A percentile compares a stretch with the other conserved stretches of the same genome.
Conservation (phyloP, 2,888 invertebrate species). For the Lasioglossum zephyrum region DNA sequence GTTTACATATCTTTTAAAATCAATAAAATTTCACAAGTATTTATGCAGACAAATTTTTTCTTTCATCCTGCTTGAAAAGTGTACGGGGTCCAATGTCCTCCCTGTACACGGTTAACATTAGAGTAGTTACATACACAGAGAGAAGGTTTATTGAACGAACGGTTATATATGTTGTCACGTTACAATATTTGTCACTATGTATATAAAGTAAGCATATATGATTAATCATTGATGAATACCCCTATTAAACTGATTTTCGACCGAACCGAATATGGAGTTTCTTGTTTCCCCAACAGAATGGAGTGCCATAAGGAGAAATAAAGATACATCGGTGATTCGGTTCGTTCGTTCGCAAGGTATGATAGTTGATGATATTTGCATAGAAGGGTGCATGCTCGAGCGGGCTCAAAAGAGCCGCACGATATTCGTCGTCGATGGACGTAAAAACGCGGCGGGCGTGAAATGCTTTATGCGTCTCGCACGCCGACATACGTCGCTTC, state of each 20-base stretch:
- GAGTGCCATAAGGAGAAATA: not conserved
- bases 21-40: too few species aligned
- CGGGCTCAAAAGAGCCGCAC: not conserved
- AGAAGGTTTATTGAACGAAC: too few species aligned
- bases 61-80: too few species aligned
- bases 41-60: too few species aligned
- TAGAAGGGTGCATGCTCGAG: not conserved
- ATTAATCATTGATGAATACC: too few species aligned
- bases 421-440: slow-evolving; percentile 29
- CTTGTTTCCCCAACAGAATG: not conserved
- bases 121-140: too few species aligned
- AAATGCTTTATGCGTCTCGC: slow-evolving; percentile 61
- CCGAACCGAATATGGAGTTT: not conserved
- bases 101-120: too few species aligned
- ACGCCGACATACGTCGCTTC: slow-evolving; percentile 12
- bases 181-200: too few species aligned
- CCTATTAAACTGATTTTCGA: not conserved
- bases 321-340: not conserved
- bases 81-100: too few species aligned
- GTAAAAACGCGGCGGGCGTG: slow-evolving; percentile 39
- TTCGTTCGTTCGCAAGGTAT: not conserved
- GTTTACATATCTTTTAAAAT: too few species aligned
- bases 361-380: not conserved
- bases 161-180: too few species aligned
- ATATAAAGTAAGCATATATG: too few species aligned